Base-by-base conservation (phyloP, 64 coral and sea anemone species). In the Montipora cactus region DNA sequence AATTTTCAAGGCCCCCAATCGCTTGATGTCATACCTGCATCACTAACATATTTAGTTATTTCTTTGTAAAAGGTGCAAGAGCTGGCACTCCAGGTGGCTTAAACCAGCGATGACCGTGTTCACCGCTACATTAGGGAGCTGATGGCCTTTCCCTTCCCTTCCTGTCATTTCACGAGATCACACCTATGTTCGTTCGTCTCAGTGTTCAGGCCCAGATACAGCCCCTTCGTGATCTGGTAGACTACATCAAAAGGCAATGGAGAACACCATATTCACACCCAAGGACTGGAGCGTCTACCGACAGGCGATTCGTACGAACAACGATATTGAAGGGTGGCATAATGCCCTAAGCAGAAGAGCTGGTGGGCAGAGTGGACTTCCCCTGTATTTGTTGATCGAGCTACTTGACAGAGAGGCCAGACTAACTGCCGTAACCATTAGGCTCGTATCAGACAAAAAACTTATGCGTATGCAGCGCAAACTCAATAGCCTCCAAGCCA, bases 241-340 rank as follows among this genome's bases (percentile, higher is more conserved):
- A 25, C 28, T 51, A 79, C 16, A 47, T 93, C 11, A 23, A 77
- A 53, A 16, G 66, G 11, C 81, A 77, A 37, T 87, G 83, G 83
- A 93, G 16, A 67, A 70, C 15, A 87, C n/a, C 11, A 14, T 87
- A 6, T 85, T 76, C n/a, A 11, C 12, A 23, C 68, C 81, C 3
- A 77, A 20, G 18, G 44, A 79, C 3, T 93, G 82, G 74, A 45
- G 81, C 49, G 57, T 76, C 28, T 84, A 20, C 15, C 13, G 57
- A 47, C 83, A 78, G 67, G 23, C 87, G 0, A 78, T 94, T 5
- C 13, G 87, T 5, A 94, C 93, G 12, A 94, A 90, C 14, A 94
- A 77, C 25, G 87, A 94, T 20, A 9, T 94, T 0, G 93, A 85
- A 37, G 52, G 52, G 2, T 55, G 52, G 52, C 52, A 55, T 55